A percentile compares a stretch with the other conserved stretches of the same genome.
Conservation (phyloP, 30 jellyfish, hydroid and myxozoan species). For the Chironex yamaguchii region DNA sequence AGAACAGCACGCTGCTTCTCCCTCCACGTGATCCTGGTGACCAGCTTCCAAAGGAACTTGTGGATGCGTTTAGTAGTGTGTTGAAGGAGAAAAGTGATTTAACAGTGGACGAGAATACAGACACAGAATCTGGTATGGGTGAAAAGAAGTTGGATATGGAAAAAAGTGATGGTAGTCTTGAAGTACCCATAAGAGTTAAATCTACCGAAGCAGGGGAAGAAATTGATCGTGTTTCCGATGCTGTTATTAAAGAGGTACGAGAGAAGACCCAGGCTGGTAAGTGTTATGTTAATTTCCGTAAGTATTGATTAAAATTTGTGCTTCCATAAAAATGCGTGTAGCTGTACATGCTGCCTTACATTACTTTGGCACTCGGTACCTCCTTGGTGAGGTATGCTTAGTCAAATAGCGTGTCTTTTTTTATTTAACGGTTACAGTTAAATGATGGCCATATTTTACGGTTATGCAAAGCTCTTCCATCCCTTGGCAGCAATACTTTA, state of each 20-base stretch:
- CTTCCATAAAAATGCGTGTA: too few species aligned
- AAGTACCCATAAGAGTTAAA: neutral
- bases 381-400: too few species aligned
- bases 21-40: slow-evolving; percentile 99
- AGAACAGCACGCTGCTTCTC: slow-evolving; percentile 76
- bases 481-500: too few species aligned
- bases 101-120: neutral
- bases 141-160: neutral
- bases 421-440: too few species aligned
- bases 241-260: slow-evolving; percentile 11
- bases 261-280: slow-evolving; percentile 2
- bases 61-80: slow-evolving; percentile 69
- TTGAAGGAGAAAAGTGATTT: neutral
- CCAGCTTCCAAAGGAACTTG: slow-evolving; percentile 83
- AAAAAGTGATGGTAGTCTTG: neutral
- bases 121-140: neutral
- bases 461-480: too few species aligned
- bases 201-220: neutral
- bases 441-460: too few species aligned
- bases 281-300: neutral
- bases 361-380: too few species aligned
- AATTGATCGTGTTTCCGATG: neutral
- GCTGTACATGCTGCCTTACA: too few species aligned
- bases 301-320: too few species aligned
- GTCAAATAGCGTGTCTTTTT: too few species aligned